Base-by-base conservation (phyloP, 2,113 vertebrate genomes). In the Diadophis punctatus region DNA sequence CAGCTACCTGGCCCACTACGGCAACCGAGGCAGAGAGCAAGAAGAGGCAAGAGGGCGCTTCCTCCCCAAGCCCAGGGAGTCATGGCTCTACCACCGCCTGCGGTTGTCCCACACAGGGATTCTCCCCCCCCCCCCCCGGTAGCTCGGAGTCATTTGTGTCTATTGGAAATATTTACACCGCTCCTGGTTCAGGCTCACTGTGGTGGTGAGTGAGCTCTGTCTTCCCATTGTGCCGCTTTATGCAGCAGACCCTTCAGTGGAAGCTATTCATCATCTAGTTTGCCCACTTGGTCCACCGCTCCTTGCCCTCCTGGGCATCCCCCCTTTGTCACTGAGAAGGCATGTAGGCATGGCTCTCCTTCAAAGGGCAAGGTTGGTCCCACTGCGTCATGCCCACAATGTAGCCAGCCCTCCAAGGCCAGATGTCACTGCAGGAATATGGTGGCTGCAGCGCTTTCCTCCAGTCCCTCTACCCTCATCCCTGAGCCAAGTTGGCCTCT, bases 171-270 rank as follows among this genome's bases (percentile, higher is more conserved):
- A 60, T 90, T 95, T 95, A 93, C 80, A 84, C 94, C 49, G 90
- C 86, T 91, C 91, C 94, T 84, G 68, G 91, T 94, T 95, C 92
- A 96, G 93, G 51, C 92, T 95, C 96, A 94, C 88, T 92, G 92
- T 16, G 84, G 91, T 90, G 94, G 90, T 94, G 52, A 93, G 85
- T 52, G 90, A 93, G 92, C 84, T 49, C 91, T 90, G 90, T 93
- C 95, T 94, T 92, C 63, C 93, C 84, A 91, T 39, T 22, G 43
- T 48, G 39, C 60, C 90, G 90, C 55, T 48, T 90, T 92, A 96
- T 94, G 95, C 89, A 90, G 95, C 89, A 88, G 49, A 87, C 52
- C 93, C 93, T 95, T 94, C 88, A 92, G 92, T 93, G 85, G 80
- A 93, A 90, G 91, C 86, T 87, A 94, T 91, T 95, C 86, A 93